phyloP scores from a whole-genome alignment of 1,140 invertebrate species.

The Argopecten irradians region DNA sequence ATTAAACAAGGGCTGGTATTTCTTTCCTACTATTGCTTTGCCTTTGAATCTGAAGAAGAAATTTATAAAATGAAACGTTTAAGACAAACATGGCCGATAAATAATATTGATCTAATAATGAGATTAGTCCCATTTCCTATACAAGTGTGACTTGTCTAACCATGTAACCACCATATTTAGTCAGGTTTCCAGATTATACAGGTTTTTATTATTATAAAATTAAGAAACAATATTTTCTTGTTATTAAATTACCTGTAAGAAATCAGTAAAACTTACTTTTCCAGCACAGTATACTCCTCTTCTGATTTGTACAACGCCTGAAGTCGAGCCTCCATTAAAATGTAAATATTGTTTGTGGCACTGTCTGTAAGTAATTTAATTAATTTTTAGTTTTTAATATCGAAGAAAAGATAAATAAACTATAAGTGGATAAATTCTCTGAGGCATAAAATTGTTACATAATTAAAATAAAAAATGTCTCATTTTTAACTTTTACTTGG shows the following conservation, averaged over 20 bases:
- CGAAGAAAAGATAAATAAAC: neutral
- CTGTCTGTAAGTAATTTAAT: constrained; percentile 79
- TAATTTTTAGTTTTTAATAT: neutral
- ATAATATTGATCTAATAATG: too few species aligned
- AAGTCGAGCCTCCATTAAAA: constrained; percentile 92
- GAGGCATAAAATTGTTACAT: neutral
- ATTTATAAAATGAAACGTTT: neutral
- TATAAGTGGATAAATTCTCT: neutral
- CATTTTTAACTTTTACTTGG: neutral
- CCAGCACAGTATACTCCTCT: constrained; percentile 81
- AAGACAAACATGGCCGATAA: too few species aligned
- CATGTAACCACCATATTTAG: too few species aligned
- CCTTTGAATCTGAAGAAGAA: constrained; percentile 84
- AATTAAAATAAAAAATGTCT: neutral
- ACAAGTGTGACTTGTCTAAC: too few species aligned
- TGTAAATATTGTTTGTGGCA: constrained; percentile 84
- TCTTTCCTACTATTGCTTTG: constrained; percentile 86
- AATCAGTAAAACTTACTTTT: constrained; percentile 78
- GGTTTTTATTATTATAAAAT: too few species aligned
- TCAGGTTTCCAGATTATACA: too few species aligned
- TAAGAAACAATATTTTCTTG: too few species aligned
- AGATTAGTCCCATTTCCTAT: too few species aligned
- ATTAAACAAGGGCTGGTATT: constrained; percentile 93
- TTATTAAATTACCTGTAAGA: too few species aligned
- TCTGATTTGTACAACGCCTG: constrained; percentile 88